These are phyloP conservation scores for Plebejus argus DNA, from an alignment of 2,888 invertebrate species.

Conservation along the genomic window DNA sequence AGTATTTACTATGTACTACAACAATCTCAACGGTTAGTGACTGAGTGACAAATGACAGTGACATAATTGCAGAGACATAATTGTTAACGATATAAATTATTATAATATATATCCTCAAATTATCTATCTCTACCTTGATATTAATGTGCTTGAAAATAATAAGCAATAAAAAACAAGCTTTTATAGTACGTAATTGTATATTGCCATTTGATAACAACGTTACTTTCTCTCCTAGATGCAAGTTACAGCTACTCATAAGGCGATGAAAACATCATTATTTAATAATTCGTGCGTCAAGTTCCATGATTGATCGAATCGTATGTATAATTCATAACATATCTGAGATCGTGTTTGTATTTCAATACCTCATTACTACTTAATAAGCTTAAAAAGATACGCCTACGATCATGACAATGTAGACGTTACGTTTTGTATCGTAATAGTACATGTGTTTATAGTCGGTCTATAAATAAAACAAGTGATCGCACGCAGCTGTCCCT, in stretches of 20 bases:
- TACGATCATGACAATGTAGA: slow-evolving; percentile 8
- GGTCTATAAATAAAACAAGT: slow-evolving; percentile 50
- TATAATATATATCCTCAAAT: slow-evolving; percentile 2
- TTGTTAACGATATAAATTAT: slow-evolving; percentile 7
- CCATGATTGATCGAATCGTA: slow-evolving; percentile 15
- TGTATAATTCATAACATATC: slow-evolving; percentile 18
- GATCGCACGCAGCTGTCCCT: slow-evolving; percentile 48
- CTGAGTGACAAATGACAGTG: background rate
- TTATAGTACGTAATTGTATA: background rate
- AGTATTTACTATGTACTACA: background rate
- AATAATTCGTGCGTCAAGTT: slow-evolving; percentile 12
- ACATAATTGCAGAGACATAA: background rate
- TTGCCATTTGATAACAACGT: background rate
- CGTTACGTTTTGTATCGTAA: slow-evolving; percentile 26
- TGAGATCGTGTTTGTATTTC: slow-evolving; percentile 17
- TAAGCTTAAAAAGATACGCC: slow-evolving; percentile 20
- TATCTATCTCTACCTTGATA: background rate
- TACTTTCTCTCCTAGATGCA: background rate
- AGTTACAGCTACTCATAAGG: slow-evolving; percentile 4
- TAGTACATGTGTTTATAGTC: slow-evolving; percentile 37
- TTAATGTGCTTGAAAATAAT: background rate
- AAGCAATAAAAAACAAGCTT: background rate
- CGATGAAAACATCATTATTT: slow-evolving; percentile 29
- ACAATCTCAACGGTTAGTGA: background rate
- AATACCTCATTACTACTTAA: slow-evolving; percentile 19